Conservation (phyloP, 2,113 vertebrate species). For the Aythya baeri region DNA sequence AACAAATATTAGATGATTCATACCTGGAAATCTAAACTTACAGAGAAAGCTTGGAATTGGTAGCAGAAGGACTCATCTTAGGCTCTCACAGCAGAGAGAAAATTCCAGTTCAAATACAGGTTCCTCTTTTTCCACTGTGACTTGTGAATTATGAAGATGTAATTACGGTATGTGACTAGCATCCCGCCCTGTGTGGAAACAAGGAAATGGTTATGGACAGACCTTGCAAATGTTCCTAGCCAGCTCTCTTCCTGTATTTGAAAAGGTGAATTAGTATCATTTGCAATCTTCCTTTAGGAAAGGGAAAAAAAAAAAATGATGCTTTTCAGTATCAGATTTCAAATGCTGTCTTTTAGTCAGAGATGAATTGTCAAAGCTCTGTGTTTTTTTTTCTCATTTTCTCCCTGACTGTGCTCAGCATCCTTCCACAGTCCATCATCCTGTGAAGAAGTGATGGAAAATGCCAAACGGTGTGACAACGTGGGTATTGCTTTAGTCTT, state of each 20-base stretch:
- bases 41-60: constrained; percentile 14
- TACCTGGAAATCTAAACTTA: neutral
- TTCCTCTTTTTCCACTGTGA: neutral
- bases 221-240: neutral
- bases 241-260: neutral
- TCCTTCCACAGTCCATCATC: neutral
- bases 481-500: neutral
- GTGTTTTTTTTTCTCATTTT: neutral
- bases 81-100: constrained; percentile 30
- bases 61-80: neutral
- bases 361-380: neutral
- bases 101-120: constrained; percentile 36
- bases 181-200: neutral
- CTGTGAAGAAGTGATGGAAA: neutral
- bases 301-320: too few species aligned
- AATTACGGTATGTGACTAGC: constrained; percentile 33
- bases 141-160: constrained; percentile 65
- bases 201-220: neutral
- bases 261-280: neutral
- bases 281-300: neutral
- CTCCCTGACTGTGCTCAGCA: neutral
- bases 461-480: neutral
- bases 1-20: neutral
- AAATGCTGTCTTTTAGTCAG: neutral
- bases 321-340: neutral